phyloP scores from a whole-genome alignment of 2,888 invertebrate species.

The Gasteruption jaculator region DNA sequence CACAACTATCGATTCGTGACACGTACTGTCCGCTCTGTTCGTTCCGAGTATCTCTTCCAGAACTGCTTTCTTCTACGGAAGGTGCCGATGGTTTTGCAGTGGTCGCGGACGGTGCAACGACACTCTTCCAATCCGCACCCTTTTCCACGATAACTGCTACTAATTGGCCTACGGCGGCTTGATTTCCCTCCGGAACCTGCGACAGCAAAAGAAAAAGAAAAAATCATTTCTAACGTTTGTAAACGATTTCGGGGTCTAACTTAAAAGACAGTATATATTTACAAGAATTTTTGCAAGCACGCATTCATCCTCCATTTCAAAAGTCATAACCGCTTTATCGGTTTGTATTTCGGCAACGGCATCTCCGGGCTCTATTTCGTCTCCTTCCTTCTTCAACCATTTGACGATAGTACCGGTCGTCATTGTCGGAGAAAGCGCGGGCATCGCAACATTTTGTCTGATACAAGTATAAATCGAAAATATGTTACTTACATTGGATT shows the following conservation, averaged over 20 bases:
- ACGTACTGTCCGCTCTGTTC: slow-evolving; percentile 41
- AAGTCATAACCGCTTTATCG: slow-evolving; percentile 61
- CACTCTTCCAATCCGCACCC: slow-evolving; percentile 60
- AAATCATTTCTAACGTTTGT: background rate
- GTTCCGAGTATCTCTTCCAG: slow-evolving; percentile 20
- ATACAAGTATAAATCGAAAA: too few relatives aligned
- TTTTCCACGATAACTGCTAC: slow-evolving; percentile 61
- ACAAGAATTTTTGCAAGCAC: slow-evolving; percentile 60
- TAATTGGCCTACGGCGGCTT: slow-evolving; percentile 54
- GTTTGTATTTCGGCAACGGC: slow-evolving; percentile 64
- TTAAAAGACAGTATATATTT: slow-evolving; percentile 14
- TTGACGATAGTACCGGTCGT: slow-evolving; percentile 58
- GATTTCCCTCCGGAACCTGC: slow-evolving; percentile 55
- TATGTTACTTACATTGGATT: background rate
- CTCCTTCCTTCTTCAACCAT: slow-evolving; percentile 60
- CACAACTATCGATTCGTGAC: too few relatives aligned
- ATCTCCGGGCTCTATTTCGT: slow-evolving; percentile 57
- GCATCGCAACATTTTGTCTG: slow-evolving; percentile 54
- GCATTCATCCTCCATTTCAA: slow-evolving; percentile 61
- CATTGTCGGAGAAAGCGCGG: slow-evolving; percentile 64
- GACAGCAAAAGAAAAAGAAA: slow-evolving; percentile 19
- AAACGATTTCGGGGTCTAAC: background rate
- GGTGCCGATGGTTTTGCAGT: slow-evolving; percentile 18
- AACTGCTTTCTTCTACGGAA: slow-evolving; percentile 13
- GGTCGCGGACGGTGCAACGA: slow-evolving; percentile 42